Percentiles rank a stretch among this genome's conserved stretches.
These are phyloP conservation scores for Hippolais icterina DNA, from an alignment of 2,113 vertebrate species.

Conservation along the genomic window DNA sequence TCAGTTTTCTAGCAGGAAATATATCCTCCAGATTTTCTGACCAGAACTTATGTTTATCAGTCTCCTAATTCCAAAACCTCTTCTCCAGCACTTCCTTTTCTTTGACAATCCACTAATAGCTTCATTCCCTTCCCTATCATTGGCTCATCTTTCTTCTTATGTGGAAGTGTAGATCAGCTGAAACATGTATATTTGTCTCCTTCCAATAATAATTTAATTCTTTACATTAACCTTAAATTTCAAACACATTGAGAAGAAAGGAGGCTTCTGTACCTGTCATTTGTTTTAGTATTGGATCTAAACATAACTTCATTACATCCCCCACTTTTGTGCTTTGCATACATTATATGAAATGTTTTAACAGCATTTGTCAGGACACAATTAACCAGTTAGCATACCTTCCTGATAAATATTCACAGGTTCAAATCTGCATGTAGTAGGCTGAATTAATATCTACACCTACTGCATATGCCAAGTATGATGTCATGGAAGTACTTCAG, in stretches of 20 bases:
- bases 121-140: slow-evolving; percentile 40
- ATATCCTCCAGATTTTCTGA: background rate
- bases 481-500: background rate
- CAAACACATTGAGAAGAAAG: background rate
- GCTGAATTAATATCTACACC: background rate
- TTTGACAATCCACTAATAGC: slow-evolving; percentile 27
- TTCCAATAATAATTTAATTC: background rate
- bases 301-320: background rate
- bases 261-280: background rate
- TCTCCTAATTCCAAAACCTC: slow-evolving; percentile 35
- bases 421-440: background rate
- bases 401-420: background rate
- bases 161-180: background rate
- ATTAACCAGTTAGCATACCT: background rate
- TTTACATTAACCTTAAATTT: slow-evolving; percentile 16
- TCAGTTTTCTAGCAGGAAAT: background rate
- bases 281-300: background rate
- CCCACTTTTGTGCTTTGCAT: background rate
- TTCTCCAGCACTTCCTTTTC: slow-evolving; percentile 32
- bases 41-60: slow-evolving; percentile 40
- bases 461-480: background rate
- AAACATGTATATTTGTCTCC: background rate
- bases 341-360: background rate
- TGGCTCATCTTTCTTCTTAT: slow-evolving; percentile 37
- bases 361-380: background rate